Percentiles rank a stretch among this genome's conserved stretches.
Evolutionary conservation across 2,797 vertebrate genomes (phyloP).

Genomic region (Lutjanus campechanus): DNA sequence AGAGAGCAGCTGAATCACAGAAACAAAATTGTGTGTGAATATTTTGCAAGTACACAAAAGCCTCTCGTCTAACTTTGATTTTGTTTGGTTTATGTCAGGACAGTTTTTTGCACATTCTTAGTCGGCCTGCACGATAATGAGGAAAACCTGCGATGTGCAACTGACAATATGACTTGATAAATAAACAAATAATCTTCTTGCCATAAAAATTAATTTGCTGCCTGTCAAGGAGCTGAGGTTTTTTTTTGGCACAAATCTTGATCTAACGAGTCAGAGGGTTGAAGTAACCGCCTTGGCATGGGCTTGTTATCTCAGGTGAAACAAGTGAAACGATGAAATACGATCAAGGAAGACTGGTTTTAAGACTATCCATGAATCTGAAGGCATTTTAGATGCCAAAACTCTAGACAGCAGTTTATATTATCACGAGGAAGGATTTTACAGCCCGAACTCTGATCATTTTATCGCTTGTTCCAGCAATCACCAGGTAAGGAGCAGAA

Average conservation of each 20-base stretch:
- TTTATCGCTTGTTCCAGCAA: not conserved
- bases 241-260: not conserved
- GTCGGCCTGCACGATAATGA: too few species aligned
- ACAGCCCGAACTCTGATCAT: not conserved
- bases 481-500: not conserved
- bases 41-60: not conserved
- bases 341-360: not conserved
- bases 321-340: not conserved
- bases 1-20: too few species aligned
- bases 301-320: slow-evolving; percentile 5
- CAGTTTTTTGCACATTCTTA: not conserved
- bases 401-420: not conserved
- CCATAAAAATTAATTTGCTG: not conserved
- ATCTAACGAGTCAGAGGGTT: not conserved
- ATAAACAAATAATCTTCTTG: too few species aligned
- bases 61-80: not conserved
- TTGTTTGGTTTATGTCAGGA: not conserved
- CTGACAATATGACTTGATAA: too few species aligned
- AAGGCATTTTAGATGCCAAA: not conserved
- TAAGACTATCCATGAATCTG: not conserved
- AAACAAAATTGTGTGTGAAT: not conserved
- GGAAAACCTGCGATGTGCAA: too few species aligned
- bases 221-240: not conserved
- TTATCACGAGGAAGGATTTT: not conserved
- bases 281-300: not conserved